Conservation (phyloP, 2,113 vertebrate species). For the Ammospiza caudacuta region DNA sequence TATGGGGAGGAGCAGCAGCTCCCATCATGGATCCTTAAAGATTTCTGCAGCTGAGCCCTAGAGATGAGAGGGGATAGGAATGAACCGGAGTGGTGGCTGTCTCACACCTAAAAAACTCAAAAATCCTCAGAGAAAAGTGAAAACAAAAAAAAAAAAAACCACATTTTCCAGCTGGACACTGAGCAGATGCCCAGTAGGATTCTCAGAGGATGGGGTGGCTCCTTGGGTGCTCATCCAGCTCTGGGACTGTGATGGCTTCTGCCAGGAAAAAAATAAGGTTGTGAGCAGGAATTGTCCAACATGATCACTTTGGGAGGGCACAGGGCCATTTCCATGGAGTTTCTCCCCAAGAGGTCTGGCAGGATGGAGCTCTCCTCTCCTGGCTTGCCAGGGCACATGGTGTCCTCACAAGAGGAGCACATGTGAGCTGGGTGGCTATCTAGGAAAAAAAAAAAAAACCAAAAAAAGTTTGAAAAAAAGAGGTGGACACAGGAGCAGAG, state of each 20-base stretch:
- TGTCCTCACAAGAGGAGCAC: neutral
- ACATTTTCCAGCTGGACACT: neutral
- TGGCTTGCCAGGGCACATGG: rapidly evolving
- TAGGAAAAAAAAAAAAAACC: neutral
- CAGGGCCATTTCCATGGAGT: neutral
- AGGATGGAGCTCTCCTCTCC: neutral
- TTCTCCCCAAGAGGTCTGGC: neutral
- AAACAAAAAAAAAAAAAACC: neutral
- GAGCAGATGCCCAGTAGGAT: neutral
- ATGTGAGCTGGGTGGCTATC: rapidly evolving
- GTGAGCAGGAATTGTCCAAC: neutral
- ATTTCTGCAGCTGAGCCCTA: neutral
- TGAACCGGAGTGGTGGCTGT: neutral
- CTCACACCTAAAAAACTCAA: neutral
- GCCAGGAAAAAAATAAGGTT: neutral
- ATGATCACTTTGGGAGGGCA: neutral
- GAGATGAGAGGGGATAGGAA: neutral
- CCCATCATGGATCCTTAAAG: rapidly evolving
- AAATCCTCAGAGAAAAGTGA: neutral
- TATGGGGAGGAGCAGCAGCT: neutral
- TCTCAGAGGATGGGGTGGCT: neutral
- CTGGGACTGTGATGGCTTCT: neutral
- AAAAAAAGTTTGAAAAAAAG: neutral
- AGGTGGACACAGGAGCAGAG: neutral
- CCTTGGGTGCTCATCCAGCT: rapidly evolving